A percentile compares a stretch with the other conserved stretches of the same genome.
Evolutionary conservation across 2,888 invertebrate species (phyloP).

Genomic region (Eremobia ochroleuca): DNA sequence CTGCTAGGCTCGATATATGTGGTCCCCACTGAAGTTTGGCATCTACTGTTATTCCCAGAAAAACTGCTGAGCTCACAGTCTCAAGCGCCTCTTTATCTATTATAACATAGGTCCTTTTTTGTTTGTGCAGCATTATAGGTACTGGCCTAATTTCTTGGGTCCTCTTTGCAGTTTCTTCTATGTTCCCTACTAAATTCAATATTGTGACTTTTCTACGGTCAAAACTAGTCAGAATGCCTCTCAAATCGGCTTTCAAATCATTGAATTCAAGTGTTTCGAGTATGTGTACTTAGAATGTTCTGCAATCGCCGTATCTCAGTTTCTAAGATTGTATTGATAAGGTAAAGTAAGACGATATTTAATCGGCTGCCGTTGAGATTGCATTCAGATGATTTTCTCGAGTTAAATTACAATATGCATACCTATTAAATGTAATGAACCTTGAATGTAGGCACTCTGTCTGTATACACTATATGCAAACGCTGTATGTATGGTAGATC

Average conservation of each 20-base stretch:
- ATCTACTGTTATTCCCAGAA: too few species aligned
- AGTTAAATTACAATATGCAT: slow-evolving; percentile 22
- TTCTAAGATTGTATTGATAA: slow-evolving; percentile 53
- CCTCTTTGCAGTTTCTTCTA: too few species aligned
- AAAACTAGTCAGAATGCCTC: not conserved
- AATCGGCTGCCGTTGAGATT: slow-evolving; percentile 31
- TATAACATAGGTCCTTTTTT: not conserved
- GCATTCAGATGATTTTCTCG: slow-evolving; percentile 27
- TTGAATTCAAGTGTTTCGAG: slow-evolving; percentile 9
- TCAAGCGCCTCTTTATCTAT: too few species aligned
- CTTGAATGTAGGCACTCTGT: slow-evolving; percentile 2
- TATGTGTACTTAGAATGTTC: slow-evolving; percentile 10
- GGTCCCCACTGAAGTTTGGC: too few species aligned
- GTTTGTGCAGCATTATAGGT: not conserved
- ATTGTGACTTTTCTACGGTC: not conserved
- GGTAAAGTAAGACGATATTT: slow-evolving; percentile 22
- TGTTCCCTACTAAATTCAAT: not conserved
- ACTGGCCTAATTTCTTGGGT: not conserved
- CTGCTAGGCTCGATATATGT: too few species aligned
- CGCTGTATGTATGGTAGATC: not conserved
- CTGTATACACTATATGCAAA: not conserved
- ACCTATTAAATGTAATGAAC: slow-evolving; percentile 3
- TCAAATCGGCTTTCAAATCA: slow-evolving; percentile 16
- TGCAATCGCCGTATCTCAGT: slow-evolving; percentile 32
- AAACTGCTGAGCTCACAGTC: too few species aligned